Base-by-base conservation (phyloP, 2,113 vertebrate species). In the Raja brachyura region DNA sequence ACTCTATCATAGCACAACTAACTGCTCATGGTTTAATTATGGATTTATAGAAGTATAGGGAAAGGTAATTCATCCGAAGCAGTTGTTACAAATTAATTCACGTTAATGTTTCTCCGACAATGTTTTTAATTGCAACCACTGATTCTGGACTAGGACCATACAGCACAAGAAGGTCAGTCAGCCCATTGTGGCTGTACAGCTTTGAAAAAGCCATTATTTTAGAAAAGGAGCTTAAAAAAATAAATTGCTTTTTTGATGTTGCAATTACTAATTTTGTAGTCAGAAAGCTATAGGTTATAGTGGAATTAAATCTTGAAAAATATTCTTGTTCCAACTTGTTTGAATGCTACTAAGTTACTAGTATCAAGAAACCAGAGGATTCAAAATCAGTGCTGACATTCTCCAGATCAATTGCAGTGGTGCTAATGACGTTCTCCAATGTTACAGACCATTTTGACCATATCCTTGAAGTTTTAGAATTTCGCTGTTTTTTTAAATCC, bases 1-100 rank as follows among this genome's bases (percentile, higher is more conserved):
- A 92, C 4, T 22, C 68, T 31, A 28, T 92, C 18, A 92, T 70
- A 92, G 63, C 88, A 92, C 90, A 48, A 73, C 90, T 28, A 54
- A 48, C 90, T 70, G 39, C 66, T 92, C 10, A 20, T 33, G 68
- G 68, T 54, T 73, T 73, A 20, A 73, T 73, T 54, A 92, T 88
- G 31, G 8, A 73, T 92, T 48, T 68, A 92, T 73, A 92, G 90
- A 92, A 73, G 39, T 73, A 63, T 73, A 54, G 9, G 90, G 66
- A 73, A 70, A 39, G 66, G 68, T 22, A 92, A 92, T 92, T 74
- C 54, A 92, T 92, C 90, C 28, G 63, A 73, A 92, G 73, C 68
- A 74, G 90, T 92, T 22, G 54, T 92, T 73, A 92, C 90, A 92
- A 92, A 74, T 39, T 74, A 66, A 16, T 92, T 92, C 20, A 28